Base-by-base conservation (phyloP, 2,113 vertebrate species). In the Eleginops maclovinus region DNA sequence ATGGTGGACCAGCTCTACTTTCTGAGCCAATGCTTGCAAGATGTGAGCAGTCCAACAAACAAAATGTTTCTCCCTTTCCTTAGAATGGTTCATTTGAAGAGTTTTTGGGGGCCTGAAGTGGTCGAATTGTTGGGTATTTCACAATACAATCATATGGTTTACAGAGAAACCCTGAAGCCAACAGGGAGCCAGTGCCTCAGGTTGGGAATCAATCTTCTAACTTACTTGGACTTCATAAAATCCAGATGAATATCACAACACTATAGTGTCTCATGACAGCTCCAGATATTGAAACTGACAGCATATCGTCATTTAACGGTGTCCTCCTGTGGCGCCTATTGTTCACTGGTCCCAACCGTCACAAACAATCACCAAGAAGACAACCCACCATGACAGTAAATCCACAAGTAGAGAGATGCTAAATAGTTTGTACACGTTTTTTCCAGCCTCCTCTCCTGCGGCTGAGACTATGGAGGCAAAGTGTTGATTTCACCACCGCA, bases 161-260 rank as follows among this genome's bases (percentile, higher is more conserved):
- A 65, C 26, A 21, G 12, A 21, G 26, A 26, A 56, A 6, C 26
- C 13, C 26, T 28, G 54, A 13, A 59, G 28, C 61, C 26, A 10
- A 69, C 6, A 22, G n/a, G 50, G 41, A 51, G 49, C 54, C 24
- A 1, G 28, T 44, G 19, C 43, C 60, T 9, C 15, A 26, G 22
- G 61, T 47, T 62, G 70, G 16, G 7, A 22, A 50, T 19, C 9
- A 40, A n/a, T 50, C 41, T 72, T 46, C 41, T 61, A 55, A 54
- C 13, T 21, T 28, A 62, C 53, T 66, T 82, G 2, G 36, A 64
- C 43, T 50, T 70, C 19, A 78, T 81, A 49, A 66, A 49, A 61
- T 80, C 62, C 59, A 79, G 63, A 55, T 79, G 54, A 46, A 50
- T 47, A 56, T n/a, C 28, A 19, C 60, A 81, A 36, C 31, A 36